Percentiles rank a stretch among this genome's conserved stretches.
Conservation (phyloP, 2,113 vertebrate genomes). For the Triplophysa dalaica region DNA sequence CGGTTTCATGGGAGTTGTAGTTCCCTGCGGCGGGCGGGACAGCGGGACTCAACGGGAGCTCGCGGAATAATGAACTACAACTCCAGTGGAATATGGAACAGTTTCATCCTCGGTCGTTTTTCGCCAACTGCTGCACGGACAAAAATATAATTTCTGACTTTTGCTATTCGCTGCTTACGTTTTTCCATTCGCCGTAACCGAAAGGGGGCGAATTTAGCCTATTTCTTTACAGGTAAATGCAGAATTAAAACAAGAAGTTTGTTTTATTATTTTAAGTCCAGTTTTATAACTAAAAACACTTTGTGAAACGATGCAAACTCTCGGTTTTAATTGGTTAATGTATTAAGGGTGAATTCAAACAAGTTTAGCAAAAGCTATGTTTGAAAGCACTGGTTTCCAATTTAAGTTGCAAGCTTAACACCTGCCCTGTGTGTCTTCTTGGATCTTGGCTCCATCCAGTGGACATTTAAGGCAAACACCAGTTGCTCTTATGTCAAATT, state of each 20-base stretch:
- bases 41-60: neutral
- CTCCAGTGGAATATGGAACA: conserved; percentile 43
- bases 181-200: neutral
- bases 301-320: neutral
- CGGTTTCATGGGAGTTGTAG: conserved; percentile 73
- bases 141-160: conserved; percentile 20
- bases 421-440: neutral
- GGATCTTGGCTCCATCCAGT: conserved; percentile 18
- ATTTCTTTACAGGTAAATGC: neutral
- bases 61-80: conserved; percentile 32
- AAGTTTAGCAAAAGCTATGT: neutral
- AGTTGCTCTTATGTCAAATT: neutral
- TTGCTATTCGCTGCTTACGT: conserved; percentile 6
- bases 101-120: conserved; percentile 35
- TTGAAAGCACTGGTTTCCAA: neutral
- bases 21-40: conserved; percentile 50
- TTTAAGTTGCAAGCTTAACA: neutral
- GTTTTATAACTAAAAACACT: neutral
- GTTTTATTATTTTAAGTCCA: too few relatives aligned
- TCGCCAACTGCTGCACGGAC: conserved; percentile 21
- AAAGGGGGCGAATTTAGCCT: neutral
- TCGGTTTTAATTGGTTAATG: neutral
- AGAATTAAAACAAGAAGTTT: neutral
- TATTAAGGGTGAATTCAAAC: neutral
- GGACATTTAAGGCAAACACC: neutral